phyloP scores from a whole-genome alignment of 2,113 vertebrate genomes.

The Eulemur rufifrons region DNA sequence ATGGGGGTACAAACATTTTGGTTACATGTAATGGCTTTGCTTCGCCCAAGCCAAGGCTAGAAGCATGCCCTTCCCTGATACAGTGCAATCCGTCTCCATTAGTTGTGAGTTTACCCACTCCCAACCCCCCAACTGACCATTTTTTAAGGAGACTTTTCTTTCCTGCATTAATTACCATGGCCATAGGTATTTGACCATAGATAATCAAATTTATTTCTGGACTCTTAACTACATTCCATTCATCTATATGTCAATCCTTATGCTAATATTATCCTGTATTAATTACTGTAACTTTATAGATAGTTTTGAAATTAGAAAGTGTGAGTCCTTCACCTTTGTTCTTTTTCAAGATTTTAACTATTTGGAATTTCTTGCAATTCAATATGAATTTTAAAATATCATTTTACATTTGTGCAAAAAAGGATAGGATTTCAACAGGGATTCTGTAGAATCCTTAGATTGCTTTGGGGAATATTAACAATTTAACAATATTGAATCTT shows the following conservation, averaged over 20 bases:
- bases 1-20: too few species aligned
- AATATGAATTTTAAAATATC: not conserved
- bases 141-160: not conserved
- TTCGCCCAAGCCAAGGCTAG: too few species aligned
- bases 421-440: not conserved
- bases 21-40: too few species aligned
- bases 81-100: too few species aligned
- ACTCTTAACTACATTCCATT: not conserved
- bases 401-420: not conserved
- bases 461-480: not conserved
- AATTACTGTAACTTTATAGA: not conserved
- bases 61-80: too few species aligned
- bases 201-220: not conserved
- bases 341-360: not conserved
- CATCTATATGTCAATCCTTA: not conserved
- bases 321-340: not conserved
- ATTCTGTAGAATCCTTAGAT: not conserved
- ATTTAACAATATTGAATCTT: not conserved
- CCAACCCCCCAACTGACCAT: too few species aligned
- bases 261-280: not conserved
- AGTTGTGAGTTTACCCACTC: too few species aligned
- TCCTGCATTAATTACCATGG: too few species aligned
- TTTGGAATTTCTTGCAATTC: not conserved
- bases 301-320: not conserved
- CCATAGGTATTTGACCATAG: not conserved